phyloP scores from a whole-genome alignment of 2,888 invertebrate species.

The Hypena proboscidalis region DNA sequence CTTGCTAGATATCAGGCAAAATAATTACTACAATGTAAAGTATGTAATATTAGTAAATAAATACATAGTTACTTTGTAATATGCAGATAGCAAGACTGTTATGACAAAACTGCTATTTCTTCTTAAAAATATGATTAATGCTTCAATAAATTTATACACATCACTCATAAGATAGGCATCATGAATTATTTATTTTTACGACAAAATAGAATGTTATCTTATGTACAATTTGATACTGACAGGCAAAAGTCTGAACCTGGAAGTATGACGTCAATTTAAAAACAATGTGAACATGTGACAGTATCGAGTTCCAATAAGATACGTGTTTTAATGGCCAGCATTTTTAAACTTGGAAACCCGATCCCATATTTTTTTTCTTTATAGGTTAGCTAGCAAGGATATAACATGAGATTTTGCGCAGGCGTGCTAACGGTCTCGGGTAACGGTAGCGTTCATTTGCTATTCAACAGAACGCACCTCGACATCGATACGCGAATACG shows the following conservation, averaged over 20 bases:
- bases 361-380: conserved; percentile 15
- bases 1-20: not conserved
- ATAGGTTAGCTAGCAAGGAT: conserved; percentile 49
- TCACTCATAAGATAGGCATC: no score
- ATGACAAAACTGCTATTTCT: no score
- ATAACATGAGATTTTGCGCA: conserved; percentile 56
- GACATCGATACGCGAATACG: conserved; percentile 69
- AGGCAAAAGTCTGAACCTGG: no score
- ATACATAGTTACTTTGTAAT: not conserved
- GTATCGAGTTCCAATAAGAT: conserved; percentile 9
- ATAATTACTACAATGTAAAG: conserved; percentile 1
- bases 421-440: conserved; percentile 69
- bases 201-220: no score
- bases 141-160: no score
- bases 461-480: conserved; percentile 67
- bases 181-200: no score
- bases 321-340: not conserved
- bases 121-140: no score
- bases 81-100: not conserved
- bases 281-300: conserved; percentile 5
- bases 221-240: no score
- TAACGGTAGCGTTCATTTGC: conserved; percentile 77
- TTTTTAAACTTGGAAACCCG: conserved; percentile 9
- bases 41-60: conserved; percentile 1
- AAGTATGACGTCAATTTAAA: not conserved